Conservation (phyloP, 2,888 invertebrate species). For the Molanna angustata region DNA sequence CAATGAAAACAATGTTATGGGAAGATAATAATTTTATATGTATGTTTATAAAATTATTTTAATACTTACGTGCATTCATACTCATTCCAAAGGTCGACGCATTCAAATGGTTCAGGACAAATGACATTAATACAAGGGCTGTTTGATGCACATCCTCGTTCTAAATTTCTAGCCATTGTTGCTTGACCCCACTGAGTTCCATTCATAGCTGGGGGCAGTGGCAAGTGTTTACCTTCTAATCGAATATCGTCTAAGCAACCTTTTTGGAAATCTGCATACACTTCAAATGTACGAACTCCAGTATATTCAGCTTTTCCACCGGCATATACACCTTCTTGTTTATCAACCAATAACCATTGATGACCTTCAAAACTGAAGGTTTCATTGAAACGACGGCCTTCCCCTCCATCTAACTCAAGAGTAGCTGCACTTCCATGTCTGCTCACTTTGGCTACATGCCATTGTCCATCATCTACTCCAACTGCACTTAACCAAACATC, state of each 20-base stretch:
- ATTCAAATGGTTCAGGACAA: constrained; percentile 91
- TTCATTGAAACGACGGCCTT: constrained; percentile 90
- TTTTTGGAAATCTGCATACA: constrained; percentile 92
- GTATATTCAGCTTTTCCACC: constrained; percentile 96
- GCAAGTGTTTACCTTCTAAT: constrained; percentile 91
- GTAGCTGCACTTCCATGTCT: constrained; percentile 92
- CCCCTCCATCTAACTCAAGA: constrained; percentile 91
- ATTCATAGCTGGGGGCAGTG: constrained; percentile 91
- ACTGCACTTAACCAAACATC: constrained; percentile 89
- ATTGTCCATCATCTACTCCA: constrained; percentile 92
- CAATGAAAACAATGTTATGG: no score
- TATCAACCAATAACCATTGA: constrained; percentile 89
- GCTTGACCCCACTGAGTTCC: constrained; percentile 96
- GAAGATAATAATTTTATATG: no score
- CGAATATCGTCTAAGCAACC: constrained; percentile 73
- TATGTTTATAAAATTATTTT: constrained; percentile 6
- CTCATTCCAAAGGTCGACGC: constrained; percentile 96
- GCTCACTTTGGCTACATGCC: constrained; percentile 92
- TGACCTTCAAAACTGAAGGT: constrained; percentile 88
- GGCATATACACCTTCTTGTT: constrained; percentile 92
- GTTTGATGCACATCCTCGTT: constrained; percentile 90
- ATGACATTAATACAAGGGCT: constrained; percentile 94
- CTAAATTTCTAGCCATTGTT: constrained; percentile 88
- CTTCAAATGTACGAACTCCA: constrained; percentile 90
- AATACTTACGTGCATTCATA: constrained; percentile 96